Evolutionary conservation across 2,113 vertebrate genomes (phyloP).

Genomic region (Phalacrocorax pelagicus): DNA sequence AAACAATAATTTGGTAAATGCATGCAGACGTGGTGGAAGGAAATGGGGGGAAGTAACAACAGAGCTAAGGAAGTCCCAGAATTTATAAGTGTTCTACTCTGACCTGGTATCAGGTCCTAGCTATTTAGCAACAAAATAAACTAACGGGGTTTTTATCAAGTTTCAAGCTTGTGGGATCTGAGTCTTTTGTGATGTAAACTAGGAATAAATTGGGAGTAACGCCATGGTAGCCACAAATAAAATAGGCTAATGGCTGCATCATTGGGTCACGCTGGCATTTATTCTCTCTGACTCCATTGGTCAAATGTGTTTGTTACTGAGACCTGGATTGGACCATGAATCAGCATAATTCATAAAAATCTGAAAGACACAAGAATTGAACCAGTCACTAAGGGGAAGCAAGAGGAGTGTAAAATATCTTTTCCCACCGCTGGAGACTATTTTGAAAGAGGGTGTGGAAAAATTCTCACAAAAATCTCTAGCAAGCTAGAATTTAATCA

Average conservation of each 20-base stretch:
- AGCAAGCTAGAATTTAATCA: not conserved
- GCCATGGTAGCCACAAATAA: not conserved
- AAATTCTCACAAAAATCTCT: not conserved
- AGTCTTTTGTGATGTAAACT: not conserved
- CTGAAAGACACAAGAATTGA: not conserved
- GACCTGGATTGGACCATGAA: not conserved
- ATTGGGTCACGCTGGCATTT: rapidly evolving
- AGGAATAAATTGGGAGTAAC: not conserved
- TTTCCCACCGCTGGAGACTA: not conserved
- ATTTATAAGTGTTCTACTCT: not conserved
- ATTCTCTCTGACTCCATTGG: not conserved
- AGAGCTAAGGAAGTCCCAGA: not conserved
- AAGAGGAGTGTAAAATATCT: not conserved
- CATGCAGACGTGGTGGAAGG: not conserved
- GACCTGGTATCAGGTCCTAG: not conserved
- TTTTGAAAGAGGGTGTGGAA: not conserved
- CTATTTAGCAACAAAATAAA: not conserved
- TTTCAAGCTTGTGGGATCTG: not conserved
- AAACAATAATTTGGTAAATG: not conserved
- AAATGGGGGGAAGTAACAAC: not conserved
- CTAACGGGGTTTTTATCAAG: not conserved
- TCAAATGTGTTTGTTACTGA: not conserved
- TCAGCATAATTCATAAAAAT: not conserved
- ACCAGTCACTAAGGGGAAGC: not conserved
- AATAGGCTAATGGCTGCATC: not conserved